A percentile compares a stretch with the other conserved stretches of the same genome.
These are phyloP conservation scores for Drosophila subquinaria DNA, from an alignment of 2,888 invertebrate genomes.

Conservation along the genomic window DNA sequence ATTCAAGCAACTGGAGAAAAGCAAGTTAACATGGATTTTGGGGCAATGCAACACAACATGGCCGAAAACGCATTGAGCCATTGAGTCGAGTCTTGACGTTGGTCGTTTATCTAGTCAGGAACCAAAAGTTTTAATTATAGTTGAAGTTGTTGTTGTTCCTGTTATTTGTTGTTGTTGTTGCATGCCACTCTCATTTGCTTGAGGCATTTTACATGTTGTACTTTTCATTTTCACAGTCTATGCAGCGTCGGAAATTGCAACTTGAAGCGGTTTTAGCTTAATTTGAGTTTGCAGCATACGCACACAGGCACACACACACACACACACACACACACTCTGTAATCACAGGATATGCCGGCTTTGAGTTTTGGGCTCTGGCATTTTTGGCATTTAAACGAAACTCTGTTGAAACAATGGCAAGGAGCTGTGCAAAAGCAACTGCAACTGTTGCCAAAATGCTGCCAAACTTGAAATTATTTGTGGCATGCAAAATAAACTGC, in stretches of 20 bases:
- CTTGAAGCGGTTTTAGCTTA: constrained; percentile 78
- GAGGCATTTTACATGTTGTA: constrained; percentile 58
- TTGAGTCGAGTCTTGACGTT: not conserved
- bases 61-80: constrained; percentile 1
- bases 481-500: constrained; percentile 54
- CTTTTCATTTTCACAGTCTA: constrained; percentile 16
- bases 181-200: constrained; percentile 48
- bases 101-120: constrained; percentile 11
- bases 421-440: constrained; percentile 14
- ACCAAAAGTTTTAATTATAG: constrained; percentile 75
- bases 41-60: constrained; percentile 8
- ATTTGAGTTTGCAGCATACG: constrained; percentile 61
- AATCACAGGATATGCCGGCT: constrained; percentile 5
- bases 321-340: not conserved
- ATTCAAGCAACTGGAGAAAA: constrained; percentile 40
- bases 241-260: constrained; percentile 76
- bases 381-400: constrained; percentile 54
- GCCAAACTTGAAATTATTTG: constrained; percentile 59
- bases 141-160: constrained; percentile 42
- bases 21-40: constrained; percentile 34
- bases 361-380: constrained; percentile 14
- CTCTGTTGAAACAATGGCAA: constrained; percentile 38
- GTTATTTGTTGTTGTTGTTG: constrained; percentile 29
- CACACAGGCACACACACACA: constrained; percentile 8
- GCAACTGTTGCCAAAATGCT: constrained; percentile 37